Percentiles rank a stretch among this genome's conserved stretches.
These are phyloP conservation scores for Crotophaga sulcirostris DNA, from an alignment of 2,113 vertebrate species.

Conservation along the genomic window DNA sequence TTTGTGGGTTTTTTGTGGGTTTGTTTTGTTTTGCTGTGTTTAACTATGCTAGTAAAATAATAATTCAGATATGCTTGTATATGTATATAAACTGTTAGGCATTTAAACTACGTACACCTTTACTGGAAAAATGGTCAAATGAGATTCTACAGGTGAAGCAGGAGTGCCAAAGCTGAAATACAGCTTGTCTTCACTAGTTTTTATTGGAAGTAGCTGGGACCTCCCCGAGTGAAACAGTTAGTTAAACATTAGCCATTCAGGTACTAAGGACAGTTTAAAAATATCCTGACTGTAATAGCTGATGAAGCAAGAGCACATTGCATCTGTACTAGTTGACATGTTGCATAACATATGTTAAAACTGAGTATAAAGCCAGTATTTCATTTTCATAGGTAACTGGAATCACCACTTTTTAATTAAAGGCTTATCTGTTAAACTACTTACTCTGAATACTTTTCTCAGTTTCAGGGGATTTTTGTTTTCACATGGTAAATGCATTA, in stretches of 20 bases:
- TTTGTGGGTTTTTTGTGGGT: background rate
- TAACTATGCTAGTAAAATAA: background rate
- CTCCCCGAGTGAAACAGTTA: background rate
- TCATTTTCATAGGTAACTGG: slow-evolving; percentile 40
- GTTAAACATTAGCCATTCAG: slow-evolving; percentile 39
- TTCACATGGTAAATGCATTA: background rate
- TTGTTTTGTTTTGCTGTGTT: background rate
- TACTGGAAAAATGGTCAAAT: background rate
- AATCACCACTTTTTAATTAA: slow-evolving; percentile 58
- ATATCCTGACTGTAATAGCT: slow-evolving; percentile 24
- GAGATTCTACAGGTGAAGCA: background rate
- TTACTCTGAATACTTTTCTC: slow-evolving; percentile 20
- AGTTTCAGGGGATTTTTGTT: slow-evolving; percentile 19
- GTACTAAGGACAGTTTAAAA: slow-evolving; percentile 31
- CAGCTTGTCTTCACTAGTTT: background rate
- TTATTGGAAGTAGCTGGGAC: background rate
- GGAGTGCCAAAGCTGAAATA: background rate
- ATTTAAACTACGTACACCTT: background rate
- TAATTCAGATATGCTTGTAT: background rate
- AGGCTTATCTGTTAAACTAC: slow-evolving; percentile 52
- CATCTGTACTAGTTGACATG: background rate
- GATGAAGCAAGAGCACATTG: slow-evolving; percentile 18
- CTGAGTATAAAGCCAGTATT: background rate
- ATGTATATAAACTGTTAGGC: background rate
- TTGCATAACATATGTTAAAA: slow-evolving; percentile 44